Conservation (phyloP, 1,140 invertebrate species). For the Globodera rostochiensis region DNA sequence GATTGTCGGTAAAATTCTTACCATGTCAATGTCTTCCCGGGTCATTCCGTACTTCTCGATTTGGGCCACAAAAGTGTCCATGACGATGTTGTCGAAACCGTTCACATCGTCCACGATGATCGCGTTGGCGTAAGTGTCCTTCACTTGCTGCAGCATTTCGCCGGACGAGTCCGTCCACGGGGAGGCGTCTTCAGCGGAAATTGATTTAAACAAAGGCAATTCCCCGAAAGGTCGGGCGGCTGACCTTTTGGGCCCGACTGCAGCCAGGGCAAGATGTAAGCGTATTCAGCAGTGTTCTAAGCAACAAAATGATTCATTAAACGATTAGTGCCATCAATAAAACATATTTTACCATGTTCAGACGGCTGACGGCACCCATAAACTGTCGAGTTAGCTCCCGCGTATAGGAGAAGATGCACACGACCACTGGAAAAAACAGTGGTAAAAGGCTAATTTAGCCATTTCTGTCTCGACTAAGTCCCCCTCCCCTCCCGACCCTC, state of each 20-base stretch:
- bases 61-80: constrained; percentile 48
- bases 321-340: not conserved
- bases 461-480: not conserved
- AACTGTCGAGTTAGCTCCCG: constrained; percentile 62
- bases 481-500: too few species aligned
- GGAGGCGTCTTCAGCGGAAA: constrained; percentile 46
- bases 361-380: constrained; percentile 56
- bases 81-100: constrained; percentile 59
- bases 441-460: not conserved
- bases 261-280: constrained; percentile 62
- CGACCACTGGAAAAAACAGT: constrained; percentile 49
- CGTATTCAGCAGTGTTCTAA: constrained; percentile 58
- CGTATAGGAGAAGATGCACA: constrained; percentile 62
- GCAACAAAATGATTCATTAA: not conserved
- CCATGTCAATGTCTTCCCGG: constrained; percentile 55
- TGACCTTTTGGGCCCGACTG: constrained; percentile 57
- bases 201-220: constrained; percentile 13
- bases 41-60: constrained; percentile 53
- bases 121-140: constrained; percentile 62
- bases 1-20: constrained; percentile 25
- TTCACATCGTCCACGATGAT: constrained; percentile 65
- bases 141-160: constrained; percentile 63
- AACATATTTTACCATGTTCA: constrained; percentile 34
- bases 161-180: constrained; percentile 63
- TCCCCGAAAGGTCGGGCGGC: not conserved